These are phyloP conservation scores for Linnaemya tessellans DNA, from an alignment of 2,888 invertebrate species.

Conservation along the genomic window DNA sequence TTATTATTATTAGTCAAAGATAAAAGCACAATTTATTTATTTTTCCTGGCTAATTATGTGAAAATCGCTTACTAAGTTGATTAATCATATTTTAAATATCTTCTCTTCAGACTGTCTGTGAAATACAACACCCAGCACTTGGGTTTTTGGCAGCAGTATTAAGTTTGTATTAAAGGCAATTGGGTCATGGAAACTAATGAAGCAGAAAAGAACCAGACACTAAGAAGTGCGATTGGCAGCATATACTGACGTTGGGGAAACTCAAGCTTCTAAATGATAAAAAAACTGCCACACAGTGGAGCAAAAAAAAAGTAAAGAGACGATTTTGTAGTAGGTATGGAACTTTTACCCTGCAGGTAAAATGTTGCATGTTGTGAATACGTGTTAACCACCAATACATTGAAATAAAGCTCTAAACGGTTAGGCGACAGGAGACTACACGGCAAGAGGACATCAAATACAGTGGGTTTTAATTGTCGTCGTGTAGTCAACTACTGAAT, in stretches of 20 bases:
- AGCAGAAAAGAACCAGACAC: neutral
- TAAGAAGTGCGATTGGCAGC: neutral
- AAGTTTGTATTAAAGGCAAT: neutral
- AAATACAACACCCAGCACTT: constrained; percentile 12
- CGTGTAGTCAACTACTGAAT: too few species aligned
- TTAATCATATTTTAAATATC: constrained; percentile 12
- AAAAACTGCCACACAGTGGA: too few species aligned
- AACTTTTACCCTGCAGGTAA: too few species aligned
- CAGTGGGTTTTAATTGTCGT: too few species aligned
- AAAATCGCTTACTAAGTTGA: constrained; percentile 2
- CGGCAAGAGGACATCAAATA: too few species aligned
- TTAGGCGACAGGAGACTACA: too few species aligned
- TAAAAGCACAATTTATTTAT: constrained; percentile 2
- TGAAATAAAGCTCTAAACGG: too few species aligned
- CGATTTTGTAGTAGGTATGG: too few species aligned
- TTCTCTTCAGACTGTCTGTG: neutral
- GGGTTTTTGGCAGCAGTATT: neutral
- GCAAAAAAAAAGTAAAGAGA: too few species aligned
- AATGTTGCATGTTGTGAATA: too few species aligned
- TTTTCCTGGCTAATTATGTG: neutral
- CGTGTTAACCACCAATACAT: too few species aligned
- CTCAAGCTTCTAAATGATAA: neutral
- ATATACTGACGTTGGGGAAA: neutral
- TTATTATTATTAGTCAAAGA: neutral
- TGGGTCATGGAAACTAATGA: neutral